Base-by-base conservation (phyloP, 2,113 vertebrate genomes). In the Hippotragus niger region DNA sequence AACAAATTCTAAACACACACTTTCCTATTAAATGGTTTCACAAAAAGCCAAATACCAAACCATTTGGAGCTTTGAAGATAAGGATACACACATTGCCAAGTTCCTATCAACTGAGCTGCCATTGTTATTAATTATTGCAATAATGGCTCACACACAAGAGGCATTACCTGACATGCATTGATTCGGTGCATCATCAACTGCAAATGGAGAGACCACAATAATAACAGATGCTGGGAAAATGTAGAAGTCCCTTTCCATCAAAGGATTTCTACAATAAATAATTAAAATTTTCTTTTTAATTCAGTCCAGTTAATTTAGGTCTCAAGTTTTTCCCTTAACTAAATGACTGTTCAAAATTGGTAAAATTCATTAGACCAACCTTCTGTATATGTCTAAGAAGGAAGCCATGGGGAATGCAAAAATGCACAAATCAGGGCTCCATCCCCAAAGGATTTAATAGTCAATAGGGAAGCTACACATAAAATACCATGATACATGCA, bases 101-200 rank as follows among this genome's bases (percentile, higher is more conserved):
- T 95, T 98, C 85, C 96, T 97, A 97, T 98, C 97, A 97, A 80
- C 86, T 90, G 82, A 97, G 83, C 94, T 97, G 97, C 94, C 96
- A 97, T 96, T 96, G 91, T 97, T 97, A 98, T 98, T 98, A 98
- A 98, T 98, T 98, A 98, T 88, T 93, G 86, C 64, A 97, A 97
- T 97, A 97, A 97, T 81, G 86, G 71, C 58, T 98, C 74, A 60
- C 85, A 94, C 53, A 84, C 83, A 95, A 87, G 83, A 95, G 83
- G 60, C 82, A 94, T 90, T 98, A 81, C n/a, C 96, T 92, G 88
- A 95, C 95, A 91, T 31, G 71, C 58, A 94, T 27, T 76, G 95
- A 95, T n/a, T 95, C 31, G 10, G 58, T 80, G 40, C 33, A 45
- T 97, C 96, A 96, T 89, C 89, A 76, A 57, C 88, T 25, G 47